Conservation (phyloP, 1,140 invertebrate genomes). For the Ooceraea biroi region DNA sequence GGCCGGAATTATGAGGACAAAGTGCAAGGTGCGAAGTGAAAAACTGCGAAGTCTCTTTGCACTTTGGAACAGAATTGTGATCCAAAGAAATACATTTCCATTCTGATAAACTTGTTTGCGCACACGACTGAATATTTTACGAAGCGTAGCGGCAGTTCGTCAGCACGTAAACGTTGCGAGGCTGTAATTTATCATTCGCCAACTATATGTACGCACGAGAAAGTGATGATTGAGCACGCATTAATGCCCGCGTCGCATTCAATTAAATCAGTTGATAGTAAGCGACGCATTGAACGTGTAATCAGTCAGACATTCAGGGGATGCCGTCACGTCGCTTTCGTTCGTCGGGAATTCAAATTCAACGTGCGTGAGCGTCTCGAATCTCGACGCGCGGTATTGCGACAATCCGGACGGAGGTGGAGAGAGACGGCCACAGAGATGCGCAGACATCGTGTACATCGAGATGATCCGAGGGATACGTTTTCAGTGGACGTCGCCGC, state of each 20-base stretch:
- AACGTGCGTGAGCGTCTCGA: background rate
- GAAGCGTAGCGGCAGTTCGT: conserved; percentile 8
- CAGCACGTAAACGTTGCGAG: background rate
- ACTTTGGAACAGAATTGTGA: conserved; percentile 31
- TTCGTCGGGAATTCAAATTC: conserved; percentile 8
- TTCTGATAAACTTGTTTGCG: conserved; percentile 31
- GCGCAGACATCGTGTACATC: conserved; percentile 9
- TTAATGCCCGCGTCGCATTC: background rate
- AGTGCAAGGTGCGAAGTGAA: conserved; percentile 45
- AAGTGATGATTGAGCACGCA: background rate
- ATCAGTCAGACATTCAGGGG: conserved; percentile 1
- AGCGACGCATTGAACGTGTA: background rate
- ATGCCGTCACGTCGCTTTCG: background rate
- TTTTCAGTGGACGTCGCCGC: conserved; percentile 32
- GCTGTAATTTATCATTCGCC: conserved; percentile 12
- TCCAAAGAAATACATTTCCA: conserved; percentile 19
- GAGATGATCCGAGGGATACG: conserved; percentile 11
- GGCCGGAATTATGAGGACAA: conserved; percentile 50
- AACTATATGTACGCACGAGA: background rate
- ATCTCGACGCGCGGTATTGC: conserved; percentile 49
- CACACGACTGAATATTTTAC: background rate
- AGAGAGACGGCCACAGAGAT: conserved; percentile 31
- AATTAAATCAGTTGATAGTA: background rate
- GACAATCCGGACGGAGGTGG: conserved; percentile 24
- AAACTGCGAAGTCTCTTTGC: conserved; percentile 51